phyloP scores from a whole-genome alignment of 2,797 vertebrate species.

The Coregonus ussuriensis region DNA sequence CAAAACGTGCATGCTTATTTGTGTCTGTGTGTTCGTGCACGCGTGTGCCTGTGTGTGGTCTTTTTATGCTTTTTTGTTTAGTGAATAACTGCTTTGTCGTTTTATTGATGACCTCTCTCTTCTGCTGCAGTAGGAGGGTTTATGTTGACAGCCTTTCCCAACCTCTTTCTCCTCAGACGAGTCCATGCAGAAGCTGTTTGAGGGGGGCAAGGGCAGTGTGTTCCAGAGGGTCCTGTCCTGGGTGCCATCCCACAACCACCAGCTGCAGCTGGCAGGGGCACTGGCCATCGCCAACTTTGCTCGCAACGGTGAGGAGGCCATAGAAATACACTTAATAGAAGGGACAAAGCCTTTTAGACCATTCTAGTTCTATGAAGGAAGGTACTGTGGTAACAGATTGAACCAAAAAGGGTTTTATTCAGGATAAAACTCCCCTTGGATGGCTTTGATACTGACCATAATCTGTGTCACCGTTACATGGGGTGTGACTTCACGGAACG shows the following conservation, averaged over 20 bases:
- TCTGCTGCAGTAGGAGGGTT: background rate
- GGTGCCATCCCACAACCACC: conserved; percentile 96
- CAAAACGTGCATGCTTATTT: background rate
- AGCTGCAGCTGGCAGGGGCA: conserved; percentile 95
- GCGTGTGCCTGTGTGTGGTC: no score
- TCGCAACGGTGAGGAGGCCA: conserved; percentile 85
- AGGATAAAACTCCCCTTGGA: background rate
- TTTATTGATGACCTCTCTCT: background rate
- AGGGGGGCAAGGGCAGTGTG: conserved; percentile 94
- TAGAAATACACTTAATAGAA: background rate
- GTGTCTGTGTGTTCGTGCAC: no score
- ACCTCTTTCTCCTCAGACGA: conserved; percentile 79
- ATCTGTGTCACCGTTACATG: background rate
- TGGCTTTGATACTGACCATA: background rate
- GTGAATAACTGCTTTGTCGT: background rate
- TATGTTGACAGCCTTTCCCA: background rate
- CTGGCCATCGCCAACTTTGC: conserved; percentile 98
- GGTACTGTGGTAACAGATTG: background rate
- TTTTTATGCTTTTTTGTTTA: background rate
- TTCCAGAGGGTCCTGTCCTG: conserved; percentile 97
- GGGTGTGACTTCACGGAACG: background rate
- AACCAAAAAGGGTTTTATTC: background rate
- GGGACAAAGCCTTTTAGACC: no score
- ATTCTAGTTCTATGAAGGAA: no score
- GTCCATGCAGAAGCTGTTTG: conserved; percentile 99